Evolutionary conservation across 2,888 invertebrate species (phyloP).

Genomic region (Caenorhabditis wallacei): DNA sequence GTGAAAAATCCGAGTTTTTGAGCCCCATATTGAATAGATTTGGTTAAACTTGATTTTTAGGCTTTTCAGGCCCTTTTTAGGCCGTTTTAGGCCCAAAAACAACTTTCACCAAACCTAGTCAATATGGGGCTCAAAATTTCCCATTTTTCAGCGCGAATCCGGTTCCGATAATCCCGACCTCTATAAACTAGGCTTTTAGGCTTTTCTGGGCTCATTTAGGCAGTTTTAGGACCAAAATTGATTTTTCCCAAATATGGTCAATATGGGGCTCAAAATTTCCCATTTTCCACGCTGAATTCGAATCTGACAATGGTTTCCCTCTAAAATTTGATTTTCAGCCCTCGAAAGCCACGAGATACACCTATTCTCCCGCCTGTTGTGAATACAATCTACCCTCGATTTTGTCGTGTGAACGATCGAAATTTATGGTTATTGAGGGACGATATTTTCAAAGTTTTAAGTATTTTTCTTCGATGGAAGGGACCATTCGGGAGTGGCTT

Average conservation of each 20-base stretch:
- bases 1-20: background rate
- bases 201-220: background rate
- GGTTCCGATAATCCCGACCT: background rate
- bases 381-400: slow-evolving; percentile 14
- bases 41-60: background rate
- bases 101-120: background rate
- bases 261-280: background rate
- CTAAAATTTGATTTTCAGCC: slow-evolving; percentile 6
- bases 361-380: slow-evolving; percentile 33
- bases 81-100: background rate
- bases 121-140: background rate
- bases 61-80: background rate
- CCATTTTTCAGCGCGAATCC: background rate
- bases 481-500: slow-evolving; percentile 20
- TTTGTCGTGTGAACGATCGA: slow-evolving; percentile 34
- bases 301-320: background rate
- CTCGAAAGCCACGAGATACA: slow-evolving; percentile 13
- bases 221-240: too few species aligned
- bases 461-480: slow-evolving; percentile 40
- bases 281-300: background rate
- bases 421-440: slow-evolving; percentile 42
- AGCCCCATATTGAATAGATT: background rate
- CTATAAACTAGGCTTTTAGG: too few species aligned
- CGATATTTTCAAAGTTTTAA: slow-evolving; percentile 60
- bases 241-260: background rate